A percentile compares a stretch with the other conserved stretches of the same genome.
Evolutionary conservation across 2,888 invertebrate genomes (phyloP).

Genomic region (Muscina levida): DNA sequence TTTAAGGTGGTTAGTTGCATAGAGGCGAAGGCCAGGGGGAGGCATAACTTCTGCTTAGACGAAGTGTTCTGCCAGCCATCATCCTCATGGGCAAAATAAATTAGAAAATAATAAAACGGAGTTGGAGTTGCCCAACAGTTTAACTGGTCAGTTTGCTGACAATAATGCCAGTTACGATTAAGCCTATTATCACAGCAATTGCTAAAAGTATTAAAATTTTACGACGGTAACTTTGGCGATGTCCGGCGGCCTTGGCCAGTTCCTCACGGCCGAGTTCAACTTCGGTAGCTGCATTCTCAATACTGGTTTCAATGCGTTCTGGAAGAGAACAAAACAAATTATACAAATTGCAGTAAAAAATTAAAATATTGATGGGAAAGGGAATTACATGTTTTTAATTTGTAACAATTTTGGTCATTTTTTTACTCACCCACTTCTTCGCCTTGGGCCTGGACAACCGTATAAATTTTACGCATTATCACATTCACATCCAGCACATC

Average conservation of each 20-base stretch:
- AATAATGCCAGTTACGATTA: conserved; percentile 86
- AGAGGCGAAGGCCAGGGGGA: background rate
- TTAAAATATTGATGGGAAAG: too few species aligned
- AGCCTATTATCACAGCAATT: conserved; percentile 84
- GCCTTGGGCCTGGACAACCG: conserved; percentile 86
- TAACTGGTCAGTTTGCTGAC: conserved; percentile 82
- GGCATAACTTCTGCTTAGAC: conserved; percentile 1
- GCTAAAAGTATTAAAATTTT: conserved; percentile 87
- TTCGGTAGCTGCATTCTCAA: conserved; percentile 87
- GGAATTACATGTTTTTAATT: background rate
- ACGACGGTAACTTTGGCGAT: conserved; percentile 88
- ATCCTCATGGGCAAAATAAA: background rate
- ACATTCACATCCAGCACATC: conserved; percentile 91
- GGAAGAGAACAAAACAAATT: conserved; percentile 60
- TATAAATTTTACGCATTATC: conserved; percentile 89
- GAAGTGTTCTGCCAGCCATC: too few species aligned
- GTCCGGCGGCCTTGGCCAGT: conserved; percentile 89
- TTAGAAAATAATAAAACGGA: background rate
- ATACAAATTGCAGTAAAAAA: background rate
- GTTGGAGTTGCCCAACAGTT: conserved; percentile 65
- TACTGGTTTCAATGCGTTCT: conserved; percentile 92
- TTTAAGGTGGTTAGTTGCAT: background rate
- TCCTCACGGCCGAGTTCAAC: conserved; percentile 90
- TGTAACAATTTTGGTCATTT: background rate
- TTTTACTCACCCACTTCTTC: conserved; percentile 85